phyloP scores from a whole-genome alignment of 2,113 vertebrate genomes.

The Dasyprocta punctata region DNA sequence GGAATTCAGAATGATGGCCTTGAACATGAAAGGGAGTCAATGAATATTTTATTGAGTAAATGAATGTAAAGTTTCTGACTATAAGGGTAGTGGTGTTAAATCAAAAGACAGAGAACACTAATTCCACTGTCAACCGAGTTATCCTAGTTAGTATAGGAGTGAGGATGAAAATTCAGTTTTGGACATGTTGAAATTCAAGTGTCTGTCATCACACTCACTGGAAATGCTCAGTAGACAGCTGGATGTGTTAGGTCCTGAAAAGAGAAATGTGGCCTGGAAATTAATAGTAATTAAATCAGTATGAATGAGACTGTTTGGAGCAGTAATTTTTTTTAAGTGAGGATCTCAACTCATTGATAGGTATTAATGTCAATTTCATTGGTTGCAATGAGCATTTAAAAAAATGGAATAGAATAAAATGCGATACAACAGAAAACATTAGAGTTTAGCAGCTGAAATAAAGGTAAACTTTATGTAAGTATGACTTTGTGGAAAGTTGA shows the following conservation, averaged over 20 bases:
- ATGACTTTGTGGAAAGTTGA: not conserved
- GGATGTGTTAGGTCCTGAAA: not conserved
- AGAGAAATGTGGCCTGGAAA: not conserved
- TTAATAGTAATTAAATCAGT: not conserved
- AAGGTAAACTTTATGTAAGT: not conserved
- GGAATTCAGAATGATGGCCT: not conserved
- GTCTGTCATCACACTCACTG: not conserved
- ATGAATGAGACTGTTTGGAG: not conserved
- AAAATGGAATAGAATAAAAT: not conserved
- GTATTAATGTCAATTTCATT: not conserved
- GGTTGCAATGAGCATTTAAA: not conserved
- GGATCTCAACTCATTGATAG: not conserved
- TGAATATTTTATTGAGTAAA: constrained; percentile 1
- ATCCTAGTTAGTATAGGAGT: not conserved
- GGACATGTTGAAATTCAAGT: not conserved
- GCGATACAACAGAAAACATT: not conserved
- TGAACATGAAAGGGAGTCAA: not conserved
- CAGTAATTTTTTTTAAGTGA: not conserved
- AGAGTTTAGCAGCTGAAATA: not conserved
- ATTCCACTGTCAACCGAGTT: not conserved
- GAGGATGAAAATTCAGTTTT: not conserved
- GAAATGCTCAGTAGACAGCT: not conserved
- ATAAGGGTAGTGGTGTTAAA: not conserved
- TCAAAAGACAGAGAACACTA: not conserved
- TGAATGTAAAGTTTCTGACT: not conserved